Base-by-base conservation (phyloP, 2,888 invertebrate species). In the Acheta domesticus region DNA sequence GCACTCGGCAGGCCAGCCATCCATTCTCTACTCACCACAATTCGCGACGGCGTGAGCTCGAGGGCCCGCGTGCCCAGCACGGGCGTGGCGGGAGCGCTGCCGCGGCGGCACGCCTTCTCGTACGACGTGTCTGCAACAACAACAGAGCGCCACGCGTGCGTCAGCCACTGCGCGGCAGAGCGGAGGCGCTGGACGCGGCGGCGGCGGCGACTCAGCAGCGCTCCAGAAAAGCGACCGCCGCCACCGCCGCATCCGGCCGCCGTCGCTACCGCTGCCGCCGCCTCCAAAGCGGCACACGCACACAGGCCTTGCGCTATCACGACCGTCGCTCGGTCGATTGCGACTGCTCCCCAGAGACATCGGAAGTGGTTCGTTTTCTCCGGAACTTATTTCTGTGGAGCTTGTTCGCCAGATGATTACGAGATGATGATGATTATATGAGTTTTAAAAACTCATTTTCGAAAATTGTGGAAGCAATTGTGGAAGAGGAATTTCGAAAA, bases 51-150 rank as follows among this genome's bases (percentile, higher is more conserved):
- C 83, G 94, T 94, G 87, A 90, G 89, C 83, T 88, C 90, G 90
- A 92, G 88, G 89, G 91, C 87, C 83, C 88, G 85, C 90, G 89
- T 85, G 82, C 94, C 94, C 83, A 94, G 90, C 83, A 95, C 92
- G 81, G 94, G 94, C 84, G 95, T 94, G 83, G 93, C 93, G 81
- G 96, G 96, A 80, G 95, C 95, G 84, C 93, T 93, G 82, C 94
- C 94, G 83, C 94, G 91, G 83, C 94, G 91, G 86, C 94, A 95
- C 87, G 95, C 94, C 88, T 96, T 96, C 89, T 96, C 96, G 89
- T 96, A 96, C 84, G 95, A 95, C 84, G 96, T 95, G 87, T 96
- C 96, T 96, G 90, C 36, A 90, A 90, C 85, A 84, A 85, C 62
- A 62, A 62, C 14, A 62, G 85, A 83, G 83, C 80, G 19, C n/a